Evolutionary conservation across 2,797 vertebrate species (phyloP).

Genomic region (Notamacropus eugenii): DNA sequence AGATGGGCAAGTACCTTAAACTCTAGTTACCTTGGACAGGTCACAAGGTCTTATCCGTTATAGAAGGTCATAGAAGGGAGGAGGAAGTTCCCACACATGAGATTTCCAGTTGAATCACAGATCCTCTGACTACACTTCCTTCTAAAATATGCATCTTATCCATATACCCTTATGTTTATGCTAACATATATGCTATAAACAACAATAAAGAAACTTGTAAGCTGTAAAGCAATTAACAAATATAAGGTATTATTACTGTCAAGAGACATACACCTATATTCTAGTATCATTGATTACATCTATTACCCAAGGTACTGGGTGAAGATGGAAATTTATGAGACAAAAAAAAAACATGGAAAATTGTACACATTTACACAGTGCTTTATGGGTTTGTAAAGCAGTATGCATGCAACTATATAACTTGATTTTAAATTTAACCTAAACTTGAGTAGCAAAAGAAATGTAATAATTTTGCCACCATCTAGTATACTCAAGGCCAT

Average conservation of each 20-base stretch:
- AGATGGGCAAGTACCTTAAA: neutral
- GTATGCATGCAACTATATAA: neutral
- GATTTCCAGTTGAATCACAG: neutral
- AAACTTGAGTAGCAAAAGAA: neutral
- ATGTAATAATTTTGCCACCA: neutral
- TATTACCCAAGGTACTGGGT: too few species aligned
- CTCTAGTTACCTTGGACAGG: neutral
- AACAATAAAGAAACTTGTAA: neutral
- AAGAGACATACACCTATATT: neutral
- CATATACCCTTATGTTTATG: neutral
- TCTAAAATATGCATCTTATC: neutral
- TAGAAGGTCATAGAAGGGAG: neutral
- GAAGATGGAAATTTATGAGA: too few species aligned
- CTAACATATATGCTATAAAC: neutral
- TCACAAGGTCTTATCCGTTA: neutral
- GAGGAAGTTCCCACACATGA: neutral
- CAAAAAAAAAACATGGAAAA: too few species aligned
- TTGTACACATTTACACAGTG: neutral
- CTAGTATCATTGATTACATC: neutral
- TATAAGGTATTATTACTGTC: neutral
- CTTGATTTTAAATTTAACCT: neutral
- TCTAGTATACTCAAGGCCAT: neutral
- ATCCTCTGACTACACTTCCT: neutral
- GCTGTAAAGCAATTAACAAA: neutral
- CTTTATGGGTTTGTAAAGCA: neutral